Conservation (phyloP, 2,113 vertebrate genomes). For the Mus musculus region DNA sequence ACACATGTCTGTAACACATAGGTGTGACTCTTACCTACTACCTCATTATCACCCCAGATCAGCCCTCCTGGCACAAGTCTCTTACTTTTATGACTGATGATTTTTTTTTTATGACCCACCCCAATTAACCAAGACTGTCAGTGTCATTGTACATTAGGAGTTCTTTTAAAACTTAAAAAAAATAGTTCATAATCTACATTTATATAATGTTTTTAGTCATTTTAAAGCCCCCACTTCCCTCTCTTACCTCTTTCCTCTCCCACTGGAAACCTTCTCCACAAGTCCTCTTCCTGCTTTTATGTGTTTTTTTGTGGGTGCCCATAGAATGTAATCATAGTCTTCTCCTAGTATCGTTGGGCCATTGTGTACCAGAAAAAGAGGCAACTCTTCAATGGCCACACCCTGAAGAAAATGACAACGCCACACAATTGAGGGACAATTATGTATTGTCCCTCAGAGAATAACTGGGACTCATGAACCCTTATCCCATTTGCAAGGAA, state of each 20-base stretch:
- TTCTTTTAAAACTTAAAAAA: background rate
- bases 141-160: background rate
- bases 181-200: background rate
- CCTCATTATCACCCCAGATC: no score
- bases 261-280: background rate
- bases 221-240: background rate
- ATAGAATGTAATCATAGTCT: background rate
- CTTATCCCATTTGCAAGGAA: background rate
- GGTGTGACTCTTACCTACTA: background rate
- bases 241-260: background rate
- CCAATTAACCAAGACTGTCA: background rate
- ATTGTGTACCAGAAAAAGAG: background rate
- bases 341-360: background rate
- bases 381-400: background rate
- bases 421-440: background rate
- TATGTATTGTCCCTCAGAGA: background rate
- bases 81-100: background rate
- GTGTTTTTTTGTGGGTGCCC: background rate
- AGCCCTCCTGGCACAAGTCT: background rate
- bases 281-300: background rate
- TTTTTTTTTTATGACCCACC: background rate
- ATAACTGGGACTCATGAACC: background rate
- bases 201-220: background rate
- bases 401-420: background rate
- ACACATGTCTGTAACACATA: background rate